Percentiles rank a stretch among this genome's conserved stretches.
phyloP scores from a whole-genome alignment of 2,113 vertebrate species.

The Suncus etruscus region DNA sequence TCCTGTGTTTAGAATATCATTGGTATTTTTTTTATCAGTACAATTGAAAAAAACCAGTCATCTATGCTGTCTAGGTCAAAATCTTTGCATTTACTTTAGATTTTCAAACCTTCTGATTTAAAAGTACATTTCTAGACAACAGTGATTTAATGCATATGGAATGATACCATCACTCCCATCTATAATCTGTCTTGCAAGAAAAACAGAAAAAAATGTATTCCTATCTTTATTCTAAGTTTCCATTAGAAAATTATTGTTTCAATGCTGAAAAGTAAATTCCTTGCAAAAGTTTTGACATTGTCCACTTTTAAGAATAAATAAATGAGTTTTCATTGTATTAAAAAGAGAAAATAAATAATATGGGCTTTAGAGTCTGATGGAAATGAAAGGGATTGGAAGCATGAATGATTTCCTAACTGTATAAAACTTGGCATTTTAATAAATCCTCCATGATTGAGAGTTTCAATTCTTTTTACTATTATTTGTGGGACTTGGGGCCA shows the following conservation, averaged over 20 bases:
- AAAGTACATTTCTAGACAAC: slow-evolving; percentile 30
- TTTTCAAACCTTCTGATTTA: slow-evolving; percentile 45
- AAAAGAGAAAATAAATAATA: not conserved
- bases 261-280: not conserved
- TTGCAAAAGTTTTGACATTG: not conserved
- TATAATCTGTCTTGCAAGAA: slow-evolving; percentile 33
- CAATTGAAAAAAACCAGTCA: slow-evolving; percentile 39
- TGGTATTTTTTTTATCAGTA: slow-evolving; percentile 64
- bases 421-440: slow-evolving; percentile 29
- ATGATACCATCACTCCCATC: not conserved
- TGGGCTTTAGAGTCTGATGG: not conserved
- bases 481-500: too few relatives aligned
- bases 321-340: not conserved
- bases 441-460: slow-evolving; percentile 6
- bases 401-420: not conserved
- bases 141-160: slow-evolving; percentile 5
- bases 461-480: not conserved
- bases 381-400: not conserved
- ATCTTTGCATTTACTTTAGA: slow-evolving; percentile 54
- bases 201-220: not conserved
- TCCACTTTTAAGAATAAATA: not conserved
- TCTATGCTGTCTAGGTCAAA: slow-evolving; percentile 32
- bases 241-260: not conserved
- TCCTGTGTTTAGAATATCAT: slow-evolving; percentile 62
- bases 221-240: not conserved